A percentile compares a stretch with the other conserved stretches of the same genome.
Evolutionary conservation across 2,888 invertebrate species (phyloP).

Genomic region (Alloscopus bannaensis): DNA sequence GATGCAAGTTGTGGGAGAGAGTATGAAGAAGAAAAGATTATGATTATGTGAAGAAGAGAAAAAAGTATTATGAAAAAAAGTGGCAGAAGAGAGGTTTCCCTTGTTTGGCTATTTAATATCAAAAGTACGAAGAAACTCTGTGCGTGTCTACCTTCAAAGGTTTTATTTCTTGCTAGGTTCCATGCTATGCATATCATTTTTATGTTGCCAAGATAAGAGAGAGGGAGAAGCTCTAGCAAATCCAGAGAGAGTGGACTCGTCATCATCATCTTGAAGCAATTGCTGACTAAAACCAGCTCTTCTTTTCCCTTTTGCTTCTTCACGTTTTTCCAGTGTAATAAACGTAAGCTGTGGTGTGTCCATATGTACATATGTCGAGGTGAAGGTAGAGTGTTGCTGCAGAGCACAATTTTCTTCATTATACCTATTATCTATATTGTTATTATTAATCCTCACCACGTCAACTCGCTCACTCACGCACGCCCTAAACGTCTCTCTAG

Average conservation of each 20-base stretch:
- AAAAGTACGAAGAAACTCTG: too few relatives aligned
- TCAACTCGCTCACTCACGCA: conserved; percentile 54
- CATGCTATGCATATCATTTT: too few relatives aligned
- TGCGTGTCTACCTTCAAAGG: too few relatives aligned
- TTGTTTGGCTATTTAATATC: too few relatives aligned
- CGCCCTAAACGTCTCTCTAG: conserved; percentile 40
- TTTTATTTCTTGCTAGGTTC: too few relatives aligned
- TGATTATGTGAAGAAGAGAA: conserved; percentile 1
- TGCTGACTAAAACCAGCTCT: conserved; percentile 3
- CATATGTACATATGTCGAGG: too few relatives aligned
- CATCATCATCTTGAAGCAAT: conserved; percentile 18
- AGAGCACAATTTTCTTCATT: conserved; percentile 49
- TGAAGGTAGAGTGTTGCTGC: too few relatives aligned
- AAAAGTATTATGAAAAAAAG: neutral
- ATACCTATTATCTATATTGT: conserved; percentile 49
- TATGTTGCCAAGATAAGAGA: neutral
- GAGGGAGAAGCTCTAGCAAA: neutral
- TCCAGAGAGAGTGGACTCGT: conserved; percentile 25
- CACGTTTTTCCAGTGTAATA: conserved; percentile 12
- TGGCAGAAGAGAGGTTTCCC: too few relatives aligned
- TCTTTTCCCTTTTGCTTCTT: conserved; percentile 26
- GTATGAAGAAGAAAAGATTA: conserved; percentile 18
- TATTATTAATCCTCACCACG: conserved; percentile 55
- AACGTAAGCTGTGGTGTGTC: conserved; percentile 13
- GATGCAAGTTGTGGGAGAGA: conserved; percentile 1